These are phyloP conservation scores for Alsophila aescularia DNA, from an alignment of 2,888 invertebrate species.

Conservation along the genomic window DNA sequence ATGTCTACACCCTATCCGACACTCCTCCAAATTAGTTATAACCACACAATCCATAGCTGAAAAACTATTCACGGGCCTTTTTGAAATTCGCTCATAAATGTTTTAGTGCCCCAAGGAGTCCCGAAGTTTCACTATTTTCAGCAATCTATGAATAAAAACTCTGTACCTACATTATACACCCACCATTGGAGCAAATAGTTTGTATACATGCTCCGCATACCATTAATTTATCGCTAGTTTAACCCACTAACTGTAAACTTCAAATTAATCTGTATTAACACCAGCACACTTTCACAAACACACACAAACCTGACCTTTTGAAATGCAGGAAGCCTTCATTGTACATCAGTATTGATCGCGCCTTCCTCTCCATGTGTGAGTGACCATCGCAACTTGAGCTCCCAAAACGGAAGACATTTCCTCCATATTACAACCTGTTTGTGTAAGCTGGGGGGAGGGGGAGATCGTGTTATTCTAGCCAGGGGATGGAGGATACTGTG, in stretches of 20 bases:
- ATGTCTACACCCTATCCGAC: too few species aligned
- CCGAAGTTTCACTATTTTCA: too few species aligned
- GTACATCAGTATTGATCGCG: conserved; percentile 33
- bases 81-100: too few species aligned
- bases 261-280: conserved; percentile 5
- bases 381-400: conserved; percentile 28
- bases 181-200: too few species aligned
- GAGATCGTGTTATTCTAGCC: conserved; percentile 25
- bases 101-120: too few species aligned
- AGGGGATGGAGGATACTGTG: conserved; percentile 18
- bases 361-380: conserved; percentile 11
- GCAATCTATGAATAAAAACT: too few species aligned
- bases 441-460: conserved; percentile 20
- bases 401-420: conserved; percentile 28
- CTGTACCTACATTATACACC: too few species aligned
- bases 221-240: too few species aligned
- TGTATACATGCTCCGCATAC: too few species aligned
- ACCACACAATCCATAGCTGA: too few species aligned
- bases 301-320: conserved; percentile 30
- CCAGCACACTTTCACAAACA: conserved; percentile 17
- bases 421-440: conserved; percentile 28
- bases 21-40: too few species aligned
- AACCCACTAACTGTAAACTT: background rate
- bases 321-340: conserved; percentile 27
- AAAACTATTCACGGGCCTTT: too few species aligned